Evolutionary conservation across 2,113 vertebrate genomes (phyloP), one percentile per base, ranked within the genome.

Genomic region (Elephas maximus): DNA sequence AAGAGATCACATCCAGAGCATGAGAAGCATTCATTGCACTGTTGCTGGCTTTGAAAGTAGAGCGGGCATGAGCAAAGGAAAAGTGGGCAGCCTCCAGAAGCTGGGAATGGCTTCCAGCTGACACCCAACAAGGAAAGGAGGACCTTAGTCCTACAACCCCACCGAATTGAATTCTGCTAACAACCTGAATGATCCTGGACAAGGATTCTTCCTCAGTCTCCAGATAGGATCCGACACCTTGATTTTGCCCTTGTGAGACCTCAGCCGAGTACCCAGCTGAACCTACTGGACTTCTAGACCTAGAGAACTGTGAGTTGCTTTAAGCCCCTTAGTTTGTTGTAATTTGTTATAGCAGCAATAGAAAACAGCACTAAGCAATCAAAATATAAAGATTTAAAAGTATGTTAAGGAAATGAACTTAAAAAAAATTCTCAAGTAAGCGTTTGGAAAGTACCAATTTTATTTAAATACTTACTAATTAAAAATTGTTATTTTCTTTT

Each of bases 401-500:
- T 20, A 1, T 53, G 23, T 20, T 20, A 91, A 82, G 28, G 28
- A 82, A 51, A 28, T 74, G 28, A 90, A 45, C 28, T 82, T 90
- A 37, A 0, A 14, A 53, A 89, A 65, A 21, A 90, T 48, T 85
- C 44, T 45, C 76, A 71, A 2, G 37, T 24, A 62, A 60, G 8
- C 33, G n/a, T 93, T 87, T 93, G 86, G 33, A 93, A 71, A 93
- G 86, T 33, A 88, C 18, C 20, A 24, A 62, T 60, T 81, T 62
- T 73, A 63, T 65, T 76, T 62, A 88, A 44, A 8, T 63, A 73
- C 33, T n/a, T n/a, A 71, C 20, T 69, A 79, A 91, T 65, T 57
- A 77, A 69, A 83, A 71, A 5, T 26, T 45, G 18, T 51, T 77
- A 20, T 79, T 93, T 80, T 62, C 57, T 90, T 95, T 90, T 82